Base-by-base conservation (phyloP, 2,888 invertebrate genomes). In the Calameuta idolon region DNA sequence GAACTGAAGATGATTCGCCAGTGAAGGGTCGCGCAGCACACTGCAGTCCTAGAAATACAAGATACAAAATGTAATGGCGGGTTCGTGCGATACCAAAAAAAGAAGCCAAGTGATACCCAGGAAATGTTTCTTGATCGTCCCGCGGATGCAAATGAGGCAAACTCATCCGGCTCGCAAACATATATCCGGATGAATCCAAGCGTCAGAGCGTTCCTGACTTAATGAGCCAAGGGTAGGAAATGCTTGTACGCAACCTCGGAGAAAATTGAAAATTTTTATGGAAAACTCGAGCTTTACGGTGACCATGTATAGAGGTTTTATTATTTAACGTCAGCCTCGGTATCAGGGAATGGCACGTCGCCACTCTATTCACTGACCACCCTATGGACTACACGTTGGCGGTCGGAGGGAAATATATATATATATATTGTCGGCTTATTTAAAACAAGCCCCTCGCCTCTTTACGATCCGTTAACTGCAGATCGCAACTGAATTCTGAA, bases 251-350 rank as follows among this genome's bases (percentile, higher is more conserved):
- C 40, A 76, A 55, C 55, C 73, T 23, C 71, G 33, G 76, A 40
- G 71, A 76, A 76, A 76, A 76, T 76, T 76, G 76, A 76, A 76
- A 76, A 76, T 76, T 76, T 73, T 55, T 33, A 23, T 30, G 40
- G 23, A 23, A 55, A 55, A 23, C 55, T 55, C 55, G 55, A 55
- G 55, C 55, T 55, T 55, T 55, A 55, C 23, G 55, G 23, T 55
- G 55, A 55, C 55, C 55, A 23, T 55, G 23, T 23, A 55, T 55
- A 55, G 55, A 55, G 55, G 9, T 69, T 76, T 76, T 76, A 73
- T 76, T 35, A 73, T 76, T 40, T 30, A 33, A 76, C 31, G 73
- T 30, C 31, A 30, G 71, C 5, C 23, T 71, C 12, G 11, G 30
- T 55, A 55, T 55, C 55, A 55, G 55, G 23, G 55, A 15, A 23